Evolutionary conservation across 2,797 vertebrate species (phyloP), one percentile per base, ranked within the genome.

Genomic region (Chanos chanos): DNA sequence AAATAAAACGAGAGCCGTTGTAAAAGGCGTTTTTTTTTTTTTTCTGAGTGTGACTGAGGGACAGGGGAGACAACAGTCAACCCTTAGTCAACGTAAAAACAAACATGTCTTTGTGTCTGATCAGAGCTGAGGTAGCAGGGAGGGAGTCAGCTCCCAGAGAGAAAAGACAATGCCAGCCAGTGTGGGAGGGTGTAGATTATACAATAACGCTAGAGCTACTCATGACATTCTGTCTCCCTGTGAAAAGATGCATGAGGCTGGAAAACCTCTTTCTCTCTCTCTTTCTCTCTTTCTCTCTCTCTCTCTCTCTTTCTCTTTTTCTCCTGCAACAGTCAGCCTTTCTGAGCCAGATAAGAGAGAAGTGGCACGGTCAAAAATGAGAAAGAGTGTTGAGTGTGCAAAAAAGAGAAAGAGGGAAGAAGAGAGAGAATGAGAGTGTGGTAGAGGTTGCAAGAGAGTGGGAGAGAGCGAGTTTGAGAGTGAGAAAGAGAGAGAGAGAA

Each of bases 61-160:
- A n/a, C n/a, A n/a, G n/a, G n/a, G n/a, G n/a, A n/a, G n/a, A n/a
- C n/a, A n/a, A n/a, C n/a, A n/a, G n/a, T n/a, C n/a, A n/a, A n/a
- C n/a, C n/a, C n/a, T n/a, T n/a, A n/a, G n/a, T n/a, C 22, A 21
- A 8, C 39, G 49, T 9, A 34, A 36, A 65, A 64, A 73, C 62
- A 76, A 66, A 47, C 28, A 55, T 36, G 44, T 49, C 69, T 66
- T 73, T 73, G 71, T 76, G 60, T 44, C 18, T 43, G 53, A 37
- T 49, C 27, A 41, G 59, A 25, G 41, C 36, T 62, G 27, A 60
- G 18, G 19, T 39, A 5, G 60, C 73, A 55, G 40, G 18, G 19
- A 39, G 5, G 60, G 73, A 55, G 40, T 31, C 61, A 58, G 31
- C 5, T 27, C 24, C 43, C 36, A n/a, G 37, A 19, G 18, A 61